Percentiles rank a stretch among this genome's conserved stretches.
Evolutionary conservation across 2,888 invertebrate genomes (phyloP).

Genomic region (Chaetogeoica ovagalla): DNA sequence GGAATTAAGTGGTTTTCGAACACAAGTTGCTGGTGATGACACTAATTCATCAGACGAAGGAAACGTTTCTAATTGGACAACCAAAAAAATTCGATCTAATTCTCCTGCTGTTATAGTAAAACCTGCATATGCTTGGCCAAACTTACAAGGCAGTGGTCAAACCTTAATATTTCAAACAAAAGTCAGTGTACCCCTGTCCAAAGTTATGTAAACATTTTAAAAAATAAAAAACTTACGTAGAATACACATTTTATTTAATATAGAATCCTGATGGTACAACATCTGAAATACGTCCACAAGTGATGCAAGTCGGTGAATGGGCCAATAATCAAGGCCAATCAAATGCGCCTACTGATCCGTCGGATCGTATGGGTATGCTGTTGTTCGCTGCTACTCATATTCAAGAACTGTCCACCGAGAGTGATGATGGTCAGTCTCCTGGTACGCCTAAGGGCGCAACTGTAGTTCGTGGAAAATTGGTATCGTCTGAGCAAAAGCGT

Average conservation of each 20-base stretch:
- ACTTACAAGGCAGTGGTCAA: slow-evolving; percentile 43
- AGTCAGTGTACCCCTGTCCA: slow-evolving; percentile 4
- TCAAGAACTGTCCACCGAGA: slow-evolving; percentile 39
- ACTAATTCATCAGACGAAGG: slow-evolving; percentile 49
- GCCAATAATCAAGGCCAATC: slow-evolving; percentile 47
- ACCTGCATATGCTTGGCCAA: slow-evolving; percentile 45
- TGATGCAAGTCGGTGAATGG: slow-evolving; percentile 50
- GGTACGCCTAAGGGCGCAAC: slow-evolving; percentile 41
- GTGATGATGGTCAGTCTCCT: slow-evolving; percentile 42
- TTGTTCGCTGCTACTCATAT: slow-evolving; percentile 46
- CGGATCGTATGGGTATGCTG: slow-evolving; percentile 47
- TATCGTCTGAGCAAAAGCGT: slow-evolving; percentile 44
- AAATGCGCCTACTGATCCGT: slow-evolving; percentile 49
- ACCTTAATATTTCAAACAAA: slow-evolving; percentile 51
- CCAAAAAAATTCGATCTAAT: slow-evolving; percentile 49
- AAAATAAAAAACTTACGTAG: neutral
- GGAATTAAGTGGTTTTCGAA: slow-evolving; percentile 37
- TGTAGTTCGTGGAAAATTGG: slow-evolving; percentile 45
- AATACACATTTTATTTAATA: slow-evolving; percentile 5
- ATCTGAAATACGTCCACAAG: slow-evolving; percentile 49
- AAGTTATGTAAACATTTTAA: neutral
- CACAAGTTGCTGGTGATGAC: slow-evolving; percentile 46
- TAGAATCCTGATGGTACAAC: slow-evolving; percentile 49
- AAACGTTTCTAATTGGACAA: slow-evolving; percentile 39
- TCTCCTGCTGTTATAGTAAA: slow-evolving; percentile 47